These are phyloP conservation scores for Odobenus rosmarus DNA, from an alignment of 2,113 vertebrate genomes.

Conservation along the genomic window DNA sequence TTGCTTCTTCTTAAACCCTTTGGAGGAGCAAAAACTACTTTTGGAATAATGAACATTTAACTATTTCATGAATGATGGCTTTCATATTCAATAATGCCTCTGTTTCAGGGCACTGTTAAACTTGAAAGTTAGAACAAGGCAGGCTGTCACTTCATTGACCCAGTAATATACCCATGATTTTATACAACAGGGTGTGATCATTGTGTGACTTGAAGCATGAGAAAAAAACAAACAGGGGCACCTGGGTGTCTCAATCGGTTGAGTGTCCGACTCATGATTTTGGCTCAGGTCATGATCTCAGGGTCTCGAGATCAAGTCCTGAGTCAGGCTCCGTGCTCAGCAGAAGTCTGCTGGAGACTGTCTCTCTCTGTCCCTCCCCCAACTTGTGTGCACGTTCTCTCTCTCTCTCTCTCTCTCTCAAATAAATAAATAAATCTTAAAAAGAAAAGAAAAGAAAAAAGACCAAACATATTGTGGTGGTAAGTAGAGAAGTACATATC, in stretches of 20 bases:
- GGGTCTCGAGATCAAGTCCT: neutral
- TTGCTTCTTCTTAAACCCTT: neutral
- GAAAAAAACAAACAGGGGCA: neutral
- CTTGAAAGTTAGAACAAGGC: neutral
- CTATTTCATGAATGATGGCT: neutral
- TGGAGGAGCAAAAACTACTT: neutral
- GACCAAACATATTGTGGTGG: neutral
- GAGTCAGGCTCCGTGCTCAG: neutral
- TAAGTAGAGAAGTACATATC: neutral
- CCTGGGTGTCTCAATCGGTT: neutral
- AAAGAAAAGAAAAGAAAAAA: neutral
- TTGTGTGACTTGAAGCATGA: neutral
- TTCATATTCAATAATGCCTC: neutral
- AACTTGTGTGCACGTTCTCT: neutral
- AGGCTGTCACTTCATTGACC: neutral
- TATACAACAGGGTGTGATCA: neutral
- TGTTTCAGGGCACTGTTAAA: neutral
- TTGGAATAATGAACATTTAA: neutral
- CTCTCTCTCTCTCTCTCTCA: neutral
- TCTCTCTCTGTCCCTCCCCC: neutral
- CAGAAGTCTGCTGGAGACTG: neutral
- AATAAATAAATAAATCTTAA: neutral
- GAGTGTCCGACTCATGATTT: neutral
- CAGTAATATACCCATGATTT: neutral
- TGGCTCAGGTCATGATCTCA: neutral